These are phyloP conservation scores for Nematostella vectensis DNA, from an alignment of 92 coral and sea anemone species.

Conservation along the genomic window DNA sequence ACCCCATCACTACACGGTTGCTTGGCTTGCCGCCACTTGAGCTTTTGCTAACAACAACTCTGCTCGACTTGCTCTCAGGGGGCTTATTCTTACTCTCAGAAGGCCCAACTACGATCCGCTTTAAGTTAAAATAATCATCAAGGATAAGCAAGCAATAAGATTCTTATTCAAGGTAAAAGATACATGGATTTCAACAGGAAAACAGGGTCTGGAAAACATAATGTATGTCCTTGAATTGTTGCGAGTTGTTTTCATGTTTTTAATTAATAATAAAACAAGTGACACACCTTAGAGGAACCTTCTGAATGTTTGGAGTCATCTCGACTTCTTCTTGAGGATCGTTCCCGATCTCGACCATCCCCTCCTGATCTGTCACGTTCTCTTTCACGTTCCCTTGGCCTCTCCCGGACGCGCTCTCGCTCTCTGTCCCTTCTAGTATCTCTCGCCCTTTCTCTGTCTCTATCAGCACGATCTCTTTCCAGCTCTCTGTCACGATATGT, in stretches of 20 bases:
- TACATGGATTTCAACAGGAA: too few relatives aligned
- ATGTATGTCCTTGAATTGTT: too few relatives aligned
- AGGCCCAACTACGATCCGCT: conserved; percentile 86
- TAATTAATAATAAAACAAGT: background rate
- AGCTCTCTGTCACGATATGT: conserved; percentile 27
- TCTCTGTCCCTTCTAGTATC: conserved; percentile 34
- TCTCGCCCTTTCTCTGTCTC: conserved; percentile 29
- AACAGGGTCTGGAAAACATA: background rate
- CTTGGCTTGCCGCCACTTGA: conserved; percentile 91
- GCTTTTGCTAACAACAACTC: conserved; percentile 88
- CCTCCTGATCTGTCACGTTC: conserved; percentile 53
- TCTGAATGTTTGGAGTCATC: conserved; percentile 72
- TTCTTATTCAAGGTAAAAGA: too few relatives aligned
- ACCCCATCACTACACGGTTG: conserved; percentile 95
- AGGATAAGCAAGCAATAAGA: background rate
- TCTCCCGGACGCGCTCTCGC: conserved; percentile 48
- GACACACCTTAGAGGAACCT: conserved; percentile 15
- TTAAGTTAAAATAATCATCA: conserved; percentile 4
- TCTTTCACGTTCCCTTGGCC: conserved; percentile 53
- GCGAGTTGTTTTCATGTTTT: too few relatives aligned
- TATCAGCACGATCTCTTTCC: conserved; percentile 27
- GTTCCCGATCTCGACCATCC: conserved; percentile 51
- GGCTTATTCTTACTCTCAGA: conserved; percentile 67
- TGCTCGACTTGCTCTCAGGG: conserved; percentile 71
- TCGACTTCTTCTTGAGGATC: conserved; percentile 60